These are phyloP conservation scores for Porites australiensis DNA, from an alignment of 64 coral and sea anemone species.

Conservation along the genomic window DNA sequence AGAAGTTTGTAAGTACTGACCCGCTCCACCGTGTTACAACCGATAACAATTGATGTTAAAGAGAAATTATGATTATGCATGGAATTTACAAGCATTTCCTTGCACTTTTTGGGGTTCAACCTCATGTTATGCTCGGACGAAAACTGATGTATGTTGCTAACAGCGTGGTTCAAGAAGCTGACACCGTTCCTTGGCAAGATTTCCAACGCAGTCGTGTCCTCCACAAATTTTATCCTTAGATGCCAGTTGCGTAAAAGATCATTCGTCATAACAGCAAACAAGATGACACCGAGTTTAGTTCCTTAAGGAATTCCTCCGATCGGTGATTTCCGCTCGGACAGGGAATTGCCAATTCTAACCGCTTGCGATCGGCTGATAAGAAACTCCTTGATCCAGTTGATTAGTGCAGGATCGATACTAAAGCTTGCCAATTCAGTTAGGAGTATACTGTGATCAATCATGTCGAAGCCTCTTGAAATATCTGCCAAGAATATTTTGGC, in stretches of 20 bases:
- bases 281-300: slow-evolving; percentile 17
- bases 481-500: no score
- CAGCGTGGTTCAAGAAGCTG: neutral
- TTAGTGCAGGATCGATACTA: neutral
- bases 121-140: no score
- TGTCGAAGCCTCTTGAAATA: no score
- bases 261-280: slow-evolving; percentile 26
- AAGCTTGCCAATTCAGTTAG: no score
- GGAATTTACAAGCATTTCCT: slow-evolving; percentile 74
- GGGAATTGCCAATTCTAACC: neutral
- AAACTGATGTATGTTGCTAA: neutral
- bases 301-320: neutral
- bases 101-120: slow-evolving; percentile 20
- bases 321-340: neutral
- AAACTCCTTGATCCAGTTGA: neutral
- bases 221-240: slow-evolving; percentile 12
- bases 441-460: no score
- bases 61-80: slow-evolving; percentile 60
- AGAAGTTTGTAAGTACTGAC: slow-evolving; percentile 65
- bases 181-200: neutral
- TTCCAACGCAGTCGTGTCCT: neutral
- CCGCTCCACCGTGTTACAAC: slow-evolving; percentile 54
- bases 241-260: slow-evolving; percentile 1
- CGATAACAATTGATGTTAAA: slow-evolving; percentile 64
- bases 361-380: neutral